A percentile compares a stretch with the other conserved stretches of the same genome.
phyloP scores from a whole-genome alignment of 2,113 vertebrate genomes.

The Charina bottae region DNA sequence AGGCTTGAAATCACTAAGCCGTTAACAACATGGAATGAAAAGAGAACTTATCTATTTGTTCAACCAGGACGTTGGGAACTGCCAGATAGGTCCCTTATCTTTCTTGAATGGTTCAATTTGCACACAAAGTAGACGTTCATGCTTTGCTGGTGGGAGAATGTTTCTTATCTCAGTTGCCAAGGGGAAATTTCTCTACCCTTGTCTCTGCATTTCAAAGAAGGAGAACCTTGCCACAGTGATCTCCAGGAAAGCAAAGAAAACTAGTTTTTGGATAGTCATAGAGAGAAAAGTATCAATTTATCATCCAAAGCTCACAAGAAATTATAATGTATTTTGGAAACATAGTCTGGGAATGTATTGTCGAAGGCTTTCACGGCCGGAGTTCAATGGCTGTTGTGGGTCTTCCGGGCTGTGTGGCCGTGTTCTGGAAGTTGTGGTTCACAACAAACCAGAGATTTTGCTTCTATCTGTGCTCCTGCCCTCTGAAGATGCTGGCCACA shows the following conservation, averaged over 20 bases:
- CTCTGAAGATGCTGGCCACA: too few species aligned
- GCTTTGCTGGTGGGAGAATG: slow-evolving; percentile 3
- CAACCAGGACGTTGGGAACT: slow-evolving; percentile 21
- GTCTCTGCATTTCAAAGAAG: neutral
- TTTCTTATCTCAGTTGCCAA: neutral
- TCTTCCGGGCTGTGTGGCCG: too few species aligned
- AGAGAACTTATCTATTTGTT: slow-evolving; percentile 45
- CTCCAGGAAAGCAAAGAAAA: neutral
- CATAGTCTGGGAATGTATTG: neutral
- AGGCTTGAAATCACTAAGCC: slow-evolving; percentile 38
- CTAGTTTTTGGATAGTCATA: neutral
- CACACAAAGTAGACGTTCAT: neutral
- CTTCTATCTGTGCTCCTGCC: too few species aligned
- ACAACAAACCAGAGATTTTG: too few species aligned
- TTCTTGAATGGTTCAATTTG: slow-evolving; percentile 10
- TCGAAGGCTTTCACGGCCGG: too few species aligned
- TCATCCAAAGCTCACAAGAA: neutral
- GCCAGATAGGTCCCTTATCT: slow-evolving; percentile 33
- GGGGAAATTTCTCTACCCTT: neutral
- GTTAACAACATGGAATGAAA: slow-evolving; percentile 39
- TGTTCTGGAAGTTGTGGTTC: too few species aligned
- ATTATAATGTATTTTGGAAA: neutral
- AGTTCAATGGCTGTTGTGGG: too few species aligned
- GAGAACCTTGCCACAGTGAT: neutral
- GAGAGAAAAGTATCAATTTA: neutral